Conservation (phyloP, 1,140 invertebrate genomes). For the Platyscapa corneri region DNA sequence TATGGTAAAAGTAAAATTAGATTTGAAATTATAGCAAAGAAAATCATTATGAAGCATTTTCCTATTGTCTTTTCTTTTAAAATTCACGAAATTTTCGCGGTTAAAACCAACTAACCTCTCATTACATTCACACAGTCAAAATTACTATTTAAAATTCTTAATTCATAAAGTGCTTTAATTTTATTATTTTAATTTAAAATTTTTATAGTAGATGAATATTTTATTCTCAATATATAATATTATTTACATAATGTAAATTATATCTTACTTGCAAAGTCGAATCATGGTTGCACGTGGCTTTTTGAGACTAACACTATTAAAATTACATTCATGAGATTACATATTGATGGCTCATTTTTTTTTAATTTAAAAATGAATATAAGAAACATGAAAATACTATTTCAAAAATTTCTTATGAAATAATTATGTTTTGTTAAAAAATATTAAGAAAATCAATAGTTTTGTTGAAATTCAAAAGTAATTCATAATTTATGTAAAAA, state of each 20-base stretch:
- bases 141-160: neutral
- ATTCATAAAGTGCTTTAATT: neutral
- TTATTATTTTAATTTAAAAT: neutral
- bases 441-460: no score
- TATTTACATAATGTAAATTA: neutral
- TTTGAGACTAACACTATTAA: neutral
- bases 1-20: neutral
- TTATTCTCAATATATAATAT: neutral
- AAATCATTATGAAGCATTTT: neutral
- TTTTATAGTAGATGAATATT: neutral
- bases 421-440: no score
- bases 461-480: no score
- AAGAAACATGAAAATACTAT: no score
- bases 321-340: no score
- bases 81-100: conserved; percentile 18
- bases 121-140: neutral
- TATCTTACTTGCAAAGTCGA: neutral
- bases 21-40: neutral
- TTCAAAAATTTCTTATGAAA: no score
- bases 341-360: no score
- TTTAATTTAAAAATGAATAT: no score
- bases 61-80: neutral
- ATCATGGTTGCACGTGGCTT: neutral
- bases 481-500: no score
- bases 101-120: conserved; percentile 29